A percentile compares a stretch with the other conserved stretches of the same genome.
phyloP scores from a whole-genome alignment of 2,888 invertebrate genomes.

The Acanthosepion lycidas region DNA sequence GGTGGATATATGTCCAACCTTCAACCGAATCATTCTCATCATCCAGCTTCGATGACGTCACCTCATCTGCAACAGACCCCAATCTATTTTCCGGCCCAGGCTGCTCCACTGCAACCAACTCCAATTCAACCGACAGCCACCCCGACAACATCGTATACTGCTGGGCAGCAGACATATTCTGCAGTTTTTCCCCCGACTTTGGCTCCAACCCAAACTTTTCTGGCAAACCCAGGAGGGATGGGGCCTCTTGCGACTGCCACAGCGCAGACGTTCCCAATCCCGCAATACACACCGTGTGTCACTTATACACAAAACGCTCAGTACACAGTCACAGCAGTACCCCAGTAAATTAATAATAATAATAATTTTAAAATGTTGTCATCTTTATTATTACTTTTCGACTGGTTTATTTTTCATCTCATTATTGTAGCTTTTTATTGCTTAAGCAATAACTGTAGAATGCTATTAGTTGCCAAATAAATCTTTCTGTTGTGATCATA shows the following conservation, averaged over 20 bases:
- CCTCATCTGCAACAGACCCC: slow-evolving; percentile 14
- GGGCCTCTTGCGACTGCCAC: neutral
- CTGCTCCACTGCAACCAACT: neutral
- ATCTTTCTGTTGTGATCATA: too few relatives aligned
- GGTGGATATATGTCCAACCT: neutral
- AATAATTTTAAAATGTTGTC: neutral
- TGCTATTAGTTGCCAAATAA: too few relatives aligned
- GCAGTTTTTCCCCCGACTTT: neutral
- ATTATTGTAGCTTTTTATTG: neutral
- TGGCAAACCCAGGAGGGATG: neutral
- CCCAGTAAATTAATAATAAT: neutral
- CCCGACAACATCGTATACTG: neutral
- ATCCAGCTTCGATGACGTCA: neutral
- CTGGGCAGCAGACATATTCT: neutral
- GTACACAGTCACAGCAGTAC: slow-evolving; percentile 43
- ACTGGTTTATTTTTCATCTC: neutral
- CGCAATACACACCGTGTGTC: slow-evolving; percentile 41
- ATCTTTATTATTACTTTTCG: neutral
- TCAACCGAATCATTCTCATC: neutral
- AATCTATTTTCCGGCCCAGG: slow-evolving; percentile 1
- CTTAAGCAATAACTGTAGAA: neutral
- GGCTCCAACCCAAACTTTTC: slow-evolving; percentile 34
- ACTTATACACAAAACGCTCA: slow-evolving; percentile 45
- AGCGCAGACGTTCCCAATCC: neutral
- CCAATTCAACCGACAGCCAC: neutral